Evolutionary conservation across 2,113 vertebrate species (phyloP).

Genomic region (Reinhardtius hippoglossoides): DNA sequence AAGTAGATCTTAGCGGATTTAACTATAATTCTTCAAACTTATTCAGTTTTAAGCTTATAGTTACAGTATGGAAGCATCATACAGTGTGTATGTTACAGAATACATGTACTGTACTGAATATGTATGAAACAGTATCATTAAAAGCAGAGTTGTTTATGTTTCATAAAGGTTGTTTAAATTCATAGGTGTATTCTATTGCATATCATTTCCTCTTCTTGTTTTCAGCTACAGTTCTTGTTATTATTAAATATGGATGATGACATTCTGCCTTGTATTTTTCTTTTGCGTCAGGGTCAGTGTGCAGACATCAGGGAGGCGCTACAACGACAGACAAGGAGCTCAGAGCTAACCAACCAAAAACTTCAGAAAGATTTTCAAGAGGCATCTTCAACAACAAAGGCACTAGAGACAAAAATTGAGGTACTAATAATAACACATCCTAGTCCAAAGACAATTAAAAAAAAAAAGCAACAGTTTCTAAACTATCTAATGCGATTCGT

Average conservation of each 20-base stretch:
- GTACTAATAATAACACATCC: conserved; percentile 55
- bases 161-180: background rate
- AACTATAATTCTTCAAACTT: background rate
- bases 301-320: conserved; percentile 36
- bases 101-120: too few species aligned
- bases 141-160: background rate
- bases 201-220: conserved; percentile 1
- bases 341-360: conserved; percentile 52
- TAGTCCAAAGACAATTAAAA: background rate
- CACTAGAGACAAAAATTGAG: conserved; percentile 66
- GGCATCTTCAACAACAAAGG: conserved; percentile 28
- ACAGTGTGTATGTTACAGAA: too few species aligned
- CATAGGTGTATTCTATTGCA: too few species aligned
- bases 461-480: background rate
- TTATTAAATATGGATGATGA: conserved; percentile 12
- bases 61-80: background rate
- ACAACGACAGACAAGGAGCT: conserved; percentile 36
- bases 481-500: background rate
- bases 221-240: background rate
- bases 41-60: background rate
- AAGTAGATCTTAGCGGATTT: background rate
- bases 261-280: conserved; percentile 24
- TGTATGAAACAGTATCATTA: conserved; percentile 3
- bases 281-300: conserved; percentile 61
- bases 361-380: conserved; percentile 65